Evolutionary conservation across 2,113 vertebrate species (phyloP), one percentile per base, ranked within the genome.

Genomic region (Leucopsar rothschildi): DNA sequence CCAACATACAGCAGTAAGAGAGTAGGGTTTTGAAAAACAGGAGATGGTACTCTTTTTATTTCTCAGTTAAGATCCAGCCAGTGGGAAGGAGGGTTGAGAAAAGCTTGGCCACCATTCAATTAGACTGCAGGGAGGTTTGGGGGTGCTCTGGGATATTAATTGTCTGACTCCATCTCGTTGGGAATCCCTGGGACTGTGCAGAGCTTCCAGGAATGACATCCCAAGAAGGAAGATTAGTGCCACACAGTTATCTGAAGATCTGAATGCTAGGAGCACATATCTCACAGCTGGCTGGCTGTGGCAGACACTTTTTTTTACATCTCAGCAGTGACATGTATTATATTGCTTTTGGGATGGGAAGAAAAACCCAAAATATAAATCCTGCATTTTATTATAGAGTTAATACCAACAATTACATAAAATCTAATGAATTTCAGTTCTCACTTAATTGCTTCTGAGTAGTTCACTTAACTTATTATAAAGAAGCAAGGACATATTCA

Each of bases 401-500:
- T 97, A 97, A 97, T 98, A 97, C 92, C 96, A 97, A 98, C 97
- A 97, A 98, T 98, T 98, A 97, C 96, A 98, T 98, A 97, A 97
- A 98, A 97, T 97, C 95, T 98, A 98, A 98, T 98, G 98, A 97
- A 98, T 98, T 98, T 98, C 92, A 97, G 94, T 97, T 97, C 95
- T 97, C 93, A 95, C 85, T 98, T 98, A 98, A 98, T 98, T 97
- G 97, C 97, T 97, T 97, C 96, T 97, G 97, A 98, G 97, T 97
- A 97, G 95, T 96, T 97, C 97, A 98, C 97, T 98, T 98, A 98
- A 97, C 96, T 98, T 98, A 98, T 98, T 98, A 97, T 97, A 98
- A 97, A 97, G 96, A 98, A 97, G 96, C 97, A 98, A 98, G 97
- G 97, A 98, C 97, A 96, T 95, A 96, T 78, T 98, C 97, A 97